Conservation (phyloP, 2,113 vertebrate genomes). For the Nothoprocta pentlandii region DNA sequence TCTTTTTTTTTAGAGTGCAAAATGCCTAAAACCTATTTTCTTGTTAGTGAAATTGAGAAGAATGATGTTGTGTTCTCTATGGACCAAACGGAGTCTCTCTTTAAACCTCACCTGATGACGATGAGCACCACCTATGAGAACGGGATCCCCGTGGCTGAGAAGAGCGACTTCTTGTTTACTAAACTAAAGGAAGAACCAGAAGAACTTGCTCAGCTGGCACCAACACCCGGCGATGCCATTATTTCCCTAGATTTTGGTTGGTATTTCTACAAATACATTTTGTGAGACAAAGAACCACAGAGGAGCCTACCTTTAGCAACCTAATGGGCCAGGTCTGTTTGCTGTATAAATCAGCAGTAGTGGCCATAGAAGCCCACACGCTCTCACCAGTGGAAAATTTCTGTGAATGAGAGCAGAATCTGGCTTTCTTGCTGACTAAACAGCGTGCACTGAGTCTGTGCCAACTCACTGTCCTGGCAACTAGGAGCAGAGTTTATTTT, state of each 20-base stretch:
- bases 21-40: conserved; percentile 46
- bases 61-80: conserved; percentile 91
- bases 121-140: conserved; percentile 84
- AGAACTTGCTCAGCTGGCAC: conserved; percentile 92
- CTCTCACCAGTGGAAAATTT: conserved; percentile 60
- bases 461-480: conserved; percentile 58
- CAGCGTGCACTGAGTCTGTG: conserved; percentile 21
- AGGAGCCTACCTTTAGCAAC: conserved; percentile 19
- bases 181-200: conserved; percentile 97
- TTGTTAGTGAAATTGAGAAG: conserved; percentile 91
- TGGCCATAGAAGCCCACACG: neutral
- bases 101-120: conserved; percentile 85
- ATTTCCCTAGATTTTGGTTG: conserved; percentile 93
- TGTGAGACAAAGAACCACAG: conserved; percentile 4
- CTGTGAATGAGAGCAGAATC: conserved; percentile 50
- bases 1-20: neutral
- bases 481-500: conserved; percentile 40
- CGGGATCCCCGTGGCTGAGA: conserved; percentile 65
- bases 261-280: conserved; percentile 59
- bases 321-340: conserved; percentile 3
- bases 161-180: conserved; percentile 85
- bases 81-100: conserved; percentile 94
- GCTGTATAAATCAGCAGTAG: neutral
- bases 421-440: conserved; percentile 59
- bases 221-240: conserved; percentile 91